Evolutionary conservation across 2,797 vertebrate genomes (phyloP), one percentile per base, ranked within the genome.

Genomic region (Malurus splendens): DNA sequence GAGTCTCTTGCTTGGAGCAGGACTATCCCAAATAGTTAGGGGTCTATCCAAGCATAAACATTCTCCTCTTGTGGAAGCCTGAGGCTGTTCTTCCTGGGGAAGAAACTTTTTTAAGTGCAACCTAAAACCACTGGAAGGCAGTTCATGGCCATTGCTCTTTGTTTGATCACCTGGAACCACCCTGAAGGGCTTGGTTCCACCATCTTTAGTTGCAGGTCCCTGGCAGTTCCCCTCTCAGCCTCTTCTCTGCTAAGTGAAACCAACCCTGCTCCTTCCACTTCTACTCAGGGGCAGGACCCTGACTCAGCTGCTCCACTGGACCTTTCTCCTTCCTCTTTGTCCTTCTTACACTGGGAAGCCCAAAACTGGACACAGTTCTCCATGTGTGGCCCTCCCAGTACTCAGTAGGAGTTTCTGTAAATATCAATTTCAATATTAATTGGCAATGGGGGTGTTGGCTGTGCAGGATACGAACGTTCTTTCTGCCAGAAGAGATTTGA

Each of bases 371-470:
- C 66, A 77, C n/a, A 57, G 10, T n/a, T 90, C 90, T 89, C 54
- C 62, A 24, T 73, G 70, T 77, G 75, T 87, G 82, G 65, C 60
- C 50, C 24, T 87, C 42, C 33, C 33, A 65, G 48, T 47, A 76
- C 19, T 24, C 70, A 80, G 61, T 7, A 65, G 66, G 47, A 89
- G 56, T 60, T 83, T 73, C 55, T 80, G 82, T 89, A 91, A 89
- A 84, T 81, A 84, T 48, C 17, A 59, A 89, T 89, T 83, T 72
- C 67, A 83, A 91, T 83, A 80, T 80, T 68, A 68, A 77, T 90
- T 73, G 83, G 25, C 48, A 77, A 3, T n/a, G 61, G 70, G 32
- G 6, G 36, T 73, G 65, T 85, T 92, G 52, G 47, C 39, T 72
- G 38, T 39, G 36, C 70, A 70, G 52, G 18, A 25, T 57, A 22